These are phyloP conservation scores for Chroicocephalus ridibundus DNA, from an alignment of 2,113 vertebrate species.

Conservation along the genomic window DNA sequence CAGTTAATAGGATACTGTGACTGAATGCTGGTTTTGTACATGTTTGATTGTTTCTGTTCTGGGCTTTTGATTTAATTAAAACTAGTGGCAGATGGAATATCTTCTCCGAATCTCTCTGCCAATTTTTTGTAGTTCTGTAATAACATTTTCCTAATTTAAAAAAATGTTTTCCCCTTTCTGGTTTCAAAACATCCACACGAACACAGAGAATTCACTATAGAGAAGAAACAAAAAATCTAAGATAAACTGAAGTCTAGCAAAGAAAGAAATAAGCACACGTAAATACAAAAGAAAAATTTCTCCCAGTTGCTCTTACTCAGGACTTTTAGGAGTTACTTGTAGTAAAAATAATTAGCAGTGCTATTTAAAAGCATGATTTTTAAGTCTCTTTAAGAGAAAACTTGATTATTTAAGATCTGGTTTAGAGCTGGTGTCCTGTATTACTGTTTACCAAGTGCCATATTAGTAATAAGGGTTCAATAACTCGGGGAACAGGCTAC, in stretches of 20 bases:
- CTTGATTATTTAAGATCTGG: background rate
- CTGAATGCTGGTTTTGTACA: background rate
- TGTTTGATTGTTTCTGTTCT: background rate
- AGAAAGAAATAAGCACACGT: background rate
- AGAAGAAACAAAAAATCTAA: background rate
- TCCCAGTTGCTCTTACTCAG: background rate
- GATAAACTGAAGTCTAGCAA: background rate
- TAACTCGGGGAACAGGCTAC: background rate
- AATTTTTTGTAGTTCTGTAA: constrained; percentile 7
- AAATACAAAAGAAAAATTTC: background rate
- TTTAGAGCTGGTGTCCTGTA: background rate
- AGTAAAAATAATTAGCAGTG: background rate
- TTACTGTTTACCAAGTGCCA: background rate
- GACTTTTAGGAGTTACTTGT: background rate
- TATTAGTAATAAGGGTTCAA: background rate
- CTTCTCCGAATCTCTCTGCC: background rate
- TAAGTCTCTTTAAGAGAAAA: background rate
- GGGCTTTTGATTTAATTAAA: constrained; percentile 34
- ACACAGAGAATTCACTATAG: background rate
- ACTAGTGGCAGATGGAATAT: constrained; percentile 20
- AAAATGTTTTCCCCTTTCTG: background rate
- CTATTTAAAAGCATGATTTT: background rate
- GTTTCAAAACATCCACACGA: background rate
- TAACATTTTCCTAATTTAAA: constrained; percentile 4
- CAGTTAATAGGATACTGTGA: background rate